These are phyloP conservation scores for Pentamera pediparva DNA, from an alignment of 53 echinoderm and acorn worm species.

Conservation along the genomic window DNA sequence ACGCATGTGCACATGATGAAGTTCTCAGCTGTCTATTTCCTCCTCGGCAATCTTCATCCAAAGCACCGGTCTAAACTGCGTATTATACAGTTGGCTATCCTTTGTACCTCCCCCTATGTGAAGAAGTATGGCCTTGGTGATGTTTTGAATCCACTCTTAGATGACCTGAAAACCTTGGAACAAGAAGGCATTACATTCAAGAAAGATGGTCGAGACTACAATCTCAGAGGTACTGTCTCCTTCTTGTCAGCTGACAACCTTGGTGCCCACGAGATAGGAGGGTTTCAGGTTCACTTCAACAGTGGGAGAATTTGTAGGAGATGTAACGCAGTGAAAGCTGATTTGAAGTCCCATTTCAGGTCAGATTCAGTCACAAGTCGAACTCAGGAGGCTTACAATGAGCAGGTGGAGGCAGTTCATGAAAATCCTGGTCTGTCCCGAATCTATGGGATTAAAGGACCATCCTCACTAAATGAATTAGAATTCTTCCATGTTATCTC, in stretches of 20 bases:
- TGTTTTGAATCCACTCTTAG: background rate
- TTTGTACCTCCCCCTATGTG: constrained; percentile 20
- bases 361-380: background rate
- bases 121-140: constrained; percentile 23
- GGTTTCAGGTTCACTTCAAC: constrained; percentile 28
- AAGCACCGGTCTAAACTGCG: constrained; percentile 21
- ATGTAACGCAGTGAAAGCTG: background rate
- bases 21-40: constrained; percentile 19
- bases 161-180: constrained; percentile 30
- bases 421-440: background rate
- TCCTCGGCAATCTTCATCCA: constrained; percentile 2
- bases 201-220: background rate
- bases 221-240: constrained; percentile 21
- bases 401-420: background rate
- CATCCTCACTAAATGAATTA: background rate
- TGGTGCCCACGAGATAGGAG: constrained; percentile 32
- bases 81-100: constrained; percentile 11
- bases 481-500: constrained; percentile 1
- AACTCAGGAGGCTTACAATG: constrained; percentile 8
- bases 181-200: constrained; percentile 23
- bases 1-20: constrained; percentile 21
- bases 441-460: background rate
- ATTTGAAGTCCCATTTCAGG: constrained; percentile 20
- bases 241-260: constrained; percentile 35
- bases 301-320: constrained; percentile 14